A percentile compares a stretch with the other conserved stretches of the same genome.
These are phyloP conservation scores for Forbesichthys agassizii DNA, from an alignment of 2,113 vertebrate genomes.

Conservation along the genomic window DNA sequence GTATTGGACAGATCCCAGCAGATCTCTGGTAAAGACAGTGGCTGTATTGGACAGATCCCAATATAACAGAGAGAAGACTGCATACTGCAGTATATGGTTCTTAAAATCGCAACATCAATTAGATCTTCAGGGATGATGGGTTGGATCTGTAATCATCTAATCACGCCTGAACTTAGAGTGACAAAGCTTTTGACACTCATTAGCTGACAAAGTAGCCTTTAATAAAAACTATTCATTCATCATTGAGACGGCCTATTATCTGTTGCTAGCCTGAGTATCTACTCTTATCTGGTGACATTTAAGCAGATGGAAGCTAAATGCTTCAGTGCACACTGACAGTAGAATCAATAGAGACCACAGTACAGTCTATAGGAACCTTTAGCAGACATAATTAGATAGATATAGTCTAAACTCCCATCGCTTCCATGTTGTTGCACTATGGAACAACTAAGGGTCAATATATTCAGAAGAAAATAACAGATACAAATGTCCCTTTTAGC, in stretches of 20 bases:
- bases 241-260: slow-evolving; percentile 63
- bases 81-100: too few species aligned
- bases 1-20: too few species aligned
- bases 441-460: too few species aligned
- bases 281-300: slow-evolving; percentile 37
- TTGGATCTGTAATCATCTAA: slow-evolving; percentile 22
- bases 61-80: too few species aligned
- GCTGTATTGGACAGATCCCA: too few species aligned
- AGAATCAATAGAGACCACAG: slow-evolving; percentile 16
- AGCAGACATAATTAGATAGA: too few species aligned
- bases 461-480: too few species aligned
- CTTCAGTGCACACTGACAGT: background rate
- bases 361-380: too few species aligned
- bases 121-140: slow-evolving; percentile 45
- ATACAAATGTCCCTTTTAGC: too few species aligned
- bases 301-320: background rate
- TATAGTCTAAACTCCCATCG: background rate
- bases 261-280: background rate
- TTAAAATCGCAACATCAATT: slow-evolving; percentile 36
- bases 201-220: slow-evolving; percentile 58
- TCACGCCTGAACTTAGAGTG: slow-evolving; percentile 69
- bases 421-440: background rate
- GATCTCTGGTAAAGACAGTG: too few species aligned
- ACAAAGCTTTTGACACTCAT: slow-evolving; percentile 74
- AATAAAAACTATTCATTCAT: slow-evolving; percentile 54